Evolutionary conservation across 2,888 invertebrate genomes (phyloP).

Genomic region (Cylindroiulus punctatus): DNA sequence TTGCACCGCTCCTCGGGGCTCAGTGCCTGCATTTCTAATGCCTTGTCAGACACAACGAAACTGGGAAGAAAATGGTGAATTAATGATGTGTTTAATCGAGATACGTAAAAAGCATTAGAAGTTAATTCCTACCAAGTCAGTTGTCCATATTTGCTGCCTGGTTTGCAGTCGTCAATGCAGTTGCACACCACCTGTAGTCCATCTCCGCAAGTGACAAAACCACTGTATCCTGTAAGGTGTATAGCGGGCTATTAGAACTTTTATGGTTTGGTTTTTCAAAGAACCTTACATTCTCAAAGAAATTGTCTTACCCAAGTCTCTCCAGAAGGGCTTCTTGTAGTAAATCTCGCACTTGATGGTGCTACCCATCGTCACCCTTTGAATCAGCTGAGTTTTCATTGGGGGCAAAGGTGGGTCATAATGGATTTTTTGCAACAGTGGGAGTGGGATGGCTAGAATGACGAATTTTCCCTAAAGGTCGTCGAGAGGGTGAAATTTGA

Average conservation of each 20-base stretch:
- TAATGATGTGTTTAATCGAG: neutral
- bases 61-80: conserved; percentile 59
- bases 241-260: neutral
- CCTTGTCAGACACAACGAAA: conserved; percentile 63
- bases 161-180: conserved; percentile 57
- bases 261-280: neutral
- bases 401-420: conserved; percentile 65
- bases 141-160: conserved; percentile 54
- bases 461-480: conserved; percentile 61
- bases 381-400: conserved; percentile 64
- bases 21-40: conserved; percentile 60
- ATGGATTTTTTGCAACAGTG: conserved; percentile 64
- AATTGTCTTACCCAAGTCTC: conserved; percentile 63
- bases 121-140: conserved; percentile 57
- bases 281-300: too few species aligned
- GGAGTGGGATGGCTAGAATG: conserved; percentile 65
- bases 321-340: conserved; percentile 67
- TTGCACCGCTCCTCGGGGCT: conserved; percentile 62
- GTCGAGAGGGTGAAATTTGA: conserved; percentile 23
- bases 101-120: neutral
- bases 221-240: conserved; percentile 55
- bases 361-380: conserved; percentile 66
- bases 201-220: conserved; percentile 58
- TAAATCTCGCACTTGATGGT: conserved; percentile 67
- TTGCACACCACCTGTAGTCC: conserved; percentile 58